Conservation (phyloP, 2,113 vertebrate genomes). For the Leuciscus idus region DNA sequence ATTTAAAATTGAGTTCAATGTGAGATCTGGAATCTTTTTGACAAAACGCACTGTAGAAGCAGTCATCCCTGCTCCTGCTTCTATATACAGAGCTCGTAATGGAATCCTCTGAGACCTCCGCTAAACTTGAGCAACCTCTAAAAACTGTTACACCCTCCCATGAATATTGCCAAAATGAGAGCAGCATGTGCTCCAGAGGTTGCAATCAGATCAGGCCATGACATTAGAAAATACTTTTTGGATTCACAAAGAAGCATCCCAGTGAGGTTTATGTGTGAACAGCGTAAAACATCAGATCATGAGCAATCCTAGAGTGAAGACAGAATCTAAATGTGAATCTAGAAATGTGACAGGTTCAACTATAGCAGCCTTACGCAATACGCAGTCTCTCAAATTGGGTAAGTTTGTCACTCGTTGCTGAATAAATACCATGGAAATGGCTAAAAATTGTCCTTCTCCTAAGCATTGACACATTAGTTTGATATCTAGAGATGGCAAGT, state of each 20-base stretch:
- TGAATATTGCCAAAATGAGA: constrained; percentile 25
- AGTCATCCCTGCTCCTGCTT: not conserved
- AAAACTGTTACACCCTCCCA: constrained; percentile 31
- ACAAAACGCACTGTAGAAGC: not conserved
- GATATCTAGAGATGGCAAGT: not conserved
- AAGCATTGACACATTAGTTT: not conserved
- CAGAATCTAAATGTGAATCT: constrained; percentile 10
- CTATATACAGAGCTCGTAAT: not conserved
- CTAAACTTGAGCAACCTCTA: constrained; percentile 40
- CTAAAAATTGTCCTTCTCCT: not conserved
- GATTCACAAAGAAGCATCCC: constrained; percentile 6
- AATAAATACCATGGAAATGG: not conserved
- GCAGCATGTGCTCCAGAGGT: constrained; percentile 17
- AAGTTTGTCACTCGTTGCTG: not conserved
- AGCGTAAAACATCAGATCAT: not conserved
- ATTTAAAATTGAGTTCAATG: not conserved
- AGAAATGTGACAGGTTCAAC: constrained; percentile 21
- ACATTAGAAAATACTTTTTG: constrained; percentile 2
- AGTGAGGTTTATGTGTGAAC: constrained; percentile 28
- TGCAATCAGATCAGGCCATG: constrained; percentile 28
- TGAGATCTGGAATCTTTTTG: not conserved
- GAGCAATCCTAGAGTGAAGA: not conserved
- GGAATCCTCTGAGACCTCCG: not conserved
- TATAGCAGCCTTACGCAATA: not conserved
- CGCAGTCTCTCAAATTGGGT: not conserved